Evolutionary conservation across 2,888 invertebrate genomes (phyloP).

Genomic region (Cistogaster globosa): DNA sequence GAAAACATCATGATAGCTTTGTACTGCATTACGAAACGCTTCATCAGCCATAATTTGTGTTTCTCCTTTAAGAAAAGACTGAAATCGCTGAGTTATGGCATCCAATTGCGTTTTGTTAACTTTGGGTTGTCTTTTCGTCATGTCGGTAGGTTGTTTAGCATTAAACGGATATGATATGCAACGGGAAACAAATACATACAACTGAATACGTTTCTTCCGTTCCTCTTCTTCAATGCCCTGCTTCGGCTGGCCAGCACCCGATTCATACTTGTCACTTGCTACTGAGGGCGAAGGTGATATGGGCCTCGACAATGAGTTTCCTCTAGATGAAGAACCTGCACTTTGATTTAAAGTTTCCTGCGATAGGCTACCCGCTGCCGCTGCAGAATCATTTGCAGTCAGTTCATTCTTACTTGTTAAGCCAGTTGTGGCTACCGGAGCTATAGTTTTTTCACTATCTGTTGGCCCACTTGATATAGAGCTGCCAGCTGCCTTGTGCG

Average conservation of each 20-base stretch:
- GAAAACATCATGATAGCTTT: slow-evolving; percentile 97
- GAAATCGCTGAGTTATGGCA: slow-evolving; percentile 96
- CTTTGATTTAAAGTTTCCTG: slow-evolving; percentile 86
- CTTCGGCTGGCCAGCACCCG: slow-evolving; percentile 60
- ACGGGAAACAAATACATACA: slow-evolving; percentile 99
- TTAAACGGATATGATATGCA: slow-evolving; percentile 99
- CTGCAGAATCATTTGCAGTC: slow-evolving; percentile 62
- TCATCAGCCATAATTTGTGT: slow-evolving; percentile 99
- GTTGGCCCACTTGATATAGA: slow-evolving; percentile 55
- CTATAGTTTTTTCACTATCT: slow-evolving; percentile 76
- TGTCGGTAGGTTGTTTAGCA: slow-evolving; percentile 99
- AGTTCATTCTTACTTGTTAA: slow-evolving; percentile 59
- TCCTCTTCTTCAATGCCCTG: slow-evolving; percentile 92
- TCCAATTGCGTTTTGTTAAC: slow-evolving; percentile 98
- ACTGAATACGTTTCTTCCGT: slow-evolving; percentile 95
- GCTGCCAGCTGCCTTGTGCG: slow-evolving; percentile 78
- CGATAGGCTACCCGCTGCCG: slow-evolving; percentile 83
- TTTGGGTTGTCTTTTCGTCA: slow-evolving; percentile 97
- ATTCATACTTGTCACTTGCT: slow-evolving; percentile 94
- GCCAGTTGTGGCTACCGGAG: slow-evolving; percentile 75
- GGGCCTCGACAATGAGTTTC: slow-evolving; percentile 89
- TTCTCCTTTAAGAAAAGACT: slow-evolving; percentile 98
- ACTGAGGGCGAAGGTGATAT: slow-evolving; percentile 96
- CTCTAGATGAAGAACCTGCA: slow-evolving; percentile 85
- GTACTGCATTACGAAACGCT: slow-evolving; percentile 99